Evolutionary conservation across 2,113 vertebrate species (phyloP), one percentile per base, ranked within the genome.

Genomic region (Charadrius vociferus): DNA sequence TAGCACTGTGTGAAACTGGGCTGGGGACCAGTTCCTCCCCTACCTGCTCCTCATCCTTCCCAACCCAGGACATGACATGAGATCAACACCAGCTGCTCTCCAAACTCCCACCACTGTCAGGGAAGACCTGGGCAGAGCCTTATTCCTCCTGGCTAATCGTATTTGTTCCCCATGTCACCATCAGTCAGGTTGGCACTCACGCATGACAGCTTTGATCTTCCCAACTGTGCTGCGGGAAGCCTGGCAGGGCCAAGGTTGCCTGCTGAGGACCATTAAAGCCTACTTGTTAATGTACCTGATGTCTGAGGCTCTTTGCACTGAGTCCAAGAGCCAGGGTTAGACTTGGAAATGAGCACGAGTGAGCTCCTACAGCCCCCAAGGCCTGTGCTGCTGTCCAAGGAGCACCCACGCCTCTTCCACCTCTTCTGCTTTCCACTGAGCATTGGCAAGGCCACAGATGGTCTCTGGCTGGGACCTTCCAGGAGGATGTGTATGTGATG

Each of bases 261-360:
- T 95, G 92, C 88, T 81, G 96, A 65, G 52, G 34, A 65, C 81
- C 77, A 87, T 96, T 95, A 96, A 93, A 96, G 59, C 72, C 79
- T 63, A 61, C 88, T 92, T 90, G 47, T 83, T 36, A 27, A 36
- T 39, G 79, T 50, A 34, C 36, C 91, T 41, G 52, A 26, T 79
- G 78, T 36, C 83, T 89, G 77, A 59, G 72, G 67, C 77, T 92
- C 58, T 50, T 32, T 86, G 67, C 82, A 59, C 9, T 1, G 6
- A 34, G 47, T 63, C 92, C 90, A 86, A 71, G 67, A 67, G 74
- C 30, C 79, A 65, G 74, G 49, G 22, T 43, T n/a, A 29, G 63
- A 36, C 67, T 62, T 58, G 41, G 43, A 14, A 58, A 16, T 0
- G 8, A 88, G 86, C 82, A 70, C 2, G 3, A 34, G 22, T 3